phyloP scores from a whole-genome alignment of 2,888 invertebrate species.

The Tridacna gigas region DNA sequence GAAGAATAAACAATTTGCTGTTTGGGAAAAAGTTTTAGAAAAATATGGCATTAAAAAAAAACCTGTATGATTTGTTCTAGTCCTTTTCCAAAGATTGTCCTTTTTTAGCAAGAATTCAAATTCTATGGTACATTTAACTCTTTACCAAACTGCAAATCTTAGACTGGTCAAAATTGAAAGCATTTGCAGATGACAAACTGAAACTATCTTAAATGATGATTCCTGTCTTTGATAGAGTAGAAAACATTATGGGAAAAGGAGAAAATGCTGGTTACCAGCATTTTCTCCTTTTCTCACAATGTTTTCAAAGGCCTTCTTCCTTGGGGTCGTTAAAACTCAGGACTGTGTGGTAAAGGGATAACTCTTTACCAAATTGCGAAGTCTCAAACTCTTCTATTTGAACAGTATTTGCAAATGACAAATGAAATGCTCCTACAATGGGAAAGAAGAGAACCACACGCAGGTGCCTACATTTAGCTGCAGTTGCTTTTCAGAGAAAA shows the following conservation, averaged over 20 bases:
- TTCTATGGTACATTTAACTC: background rate
- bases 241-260: background rate
- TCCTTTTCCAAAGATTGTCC: background rate
- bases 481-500: no score
- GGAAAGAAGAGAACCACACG: no score
- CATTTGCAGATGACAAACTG: background rate
- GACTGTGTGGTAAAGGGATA: background rate
- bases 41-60: background rate
- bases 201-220: background rate
- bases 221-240: background rate
- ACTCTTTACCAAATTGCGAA: background rate
- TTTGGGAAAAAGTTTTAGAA: no score
- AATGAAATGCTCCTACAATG: background rate
- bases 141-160: background rate
- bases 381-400: background rate
- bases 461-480: no score
- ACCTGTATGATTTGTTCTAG: background rate
- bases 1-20: no score
- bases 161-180: background rate
- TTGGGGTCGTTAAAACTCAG: background rate
- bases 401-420: background rate
- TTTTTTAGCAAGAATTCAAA: background rate
- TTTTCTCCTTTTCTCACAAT: background rate
- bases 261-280: background rate
- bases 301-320: background rate